Evolutionary conservation across 2,113 vertebrate genomes (phyloP).

Genomic region (Phoenicopterus ruber): DNA sequence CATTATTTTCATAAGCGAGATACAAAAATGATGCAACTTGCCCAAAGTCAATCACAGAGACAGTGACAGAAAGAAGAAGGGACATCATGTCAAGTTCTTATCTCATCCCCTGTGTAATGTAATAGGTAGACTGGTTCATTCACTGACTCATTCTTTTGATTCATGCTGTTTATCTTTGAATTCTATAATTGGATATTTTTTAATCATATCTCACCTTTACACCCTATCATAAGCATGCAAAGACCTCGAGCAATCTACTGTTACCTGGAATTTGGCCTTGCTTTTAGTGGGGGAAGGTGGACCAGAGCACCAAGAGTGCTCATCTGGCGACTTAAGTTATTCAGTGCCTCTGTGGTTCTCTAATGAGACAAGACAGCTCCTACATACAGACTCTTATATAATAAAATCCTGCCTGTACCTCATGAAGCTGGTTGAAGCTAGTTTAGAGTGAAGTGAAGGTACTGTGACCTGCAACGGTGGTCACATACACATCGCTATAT

Average conservation of each 20-base stretch:
- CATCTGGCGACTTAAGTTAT: neutral
- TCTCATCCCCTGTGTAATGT: neutral
- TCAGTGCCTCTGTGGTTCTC: neutral
- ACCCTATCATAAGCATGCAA: neutral
- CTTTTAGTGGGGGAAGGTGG: neutral
- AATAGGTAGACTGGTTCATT: neutral
- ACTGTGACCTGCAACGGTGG: accelerated
- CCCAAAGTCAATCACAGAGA: neutral
- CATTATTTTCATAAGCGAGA: neutral
- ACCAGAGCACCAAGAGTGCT: neutral
- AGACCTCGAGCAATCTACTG: neutral
- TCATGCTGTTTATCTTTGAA: neutral
- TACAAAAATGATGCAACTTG: neutral
- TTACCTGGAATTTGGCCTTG: neutral
- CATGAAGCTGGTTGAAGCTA: neutral
- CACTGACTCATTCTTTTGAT: neutral
- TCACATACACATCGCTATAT: neutral
- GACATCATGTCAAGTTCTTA: neutral
- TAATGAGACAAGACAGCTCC: neutral
- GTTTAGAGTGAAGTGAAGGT: neutral
- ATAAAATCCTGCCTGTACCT: neutral
- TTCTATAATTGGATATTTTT: neutral
- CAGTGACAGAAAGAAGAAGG: neutral
- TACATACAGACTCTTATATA: neutral
- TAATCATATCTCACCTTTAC: neutral